Percentiles rank a stretch among this genome's conserved stretches.
phyloP scores from a whole-genome alignment of 1,140 invertebrate species.

The Linepithema humile region DNA sequence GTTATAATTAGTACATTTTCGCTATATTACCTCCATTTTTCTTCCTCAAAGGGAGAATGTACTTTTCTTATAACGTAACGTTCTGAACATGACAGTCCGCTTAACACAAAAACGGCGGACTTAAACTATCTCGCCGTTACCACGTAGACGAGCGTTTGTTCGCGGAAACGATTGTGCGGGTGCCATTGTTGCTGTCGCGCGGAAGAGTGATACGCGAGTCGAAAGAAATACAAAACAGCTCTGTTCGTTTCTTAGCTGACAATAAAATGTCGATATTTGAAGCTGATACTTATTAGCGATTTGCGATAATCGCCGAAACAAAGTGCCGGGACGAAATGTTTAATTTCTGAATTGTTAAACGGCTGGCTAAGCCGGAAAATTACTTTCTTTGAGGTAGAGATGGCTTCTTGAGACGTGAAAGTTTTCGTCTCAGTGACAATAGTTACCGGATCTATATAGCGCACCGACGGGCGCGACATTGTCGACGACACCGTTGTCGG shows the following conservation, averaged over 20 bases:
- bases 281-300: conserved; percentile 16
- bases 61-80: conserved; percentile 10
- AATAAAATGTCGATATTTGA: not conserved
- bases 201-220: not conserved
- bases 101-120: conserved; percentile 1
- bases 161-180: not conserved
- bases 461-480: not conserved
- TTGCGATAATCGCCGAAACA: conserved; percentile 26
- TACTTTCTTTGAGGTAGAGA: conserved; percentile 63
- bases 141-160: not conserved
- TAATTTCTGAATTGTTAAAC: conserved; percentile 42
- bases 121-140: conserved; percentile 9
- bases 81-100: conserved; percentile 22
- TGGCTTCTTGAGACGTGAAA: conserved; percentile 23
- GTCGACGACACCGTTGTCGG: not conserved
- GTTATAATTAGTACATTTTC: not conserved
- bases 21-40: conserved; percentile 3
- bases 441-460: conserved; percentile 8
- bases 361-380: conserved; percentile 63
- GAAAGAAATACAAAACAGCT: not conserved
- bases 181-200: conserved; percentile 3
- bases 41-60: not conserved
- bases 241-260: not conserved
- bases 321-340: not conserved
- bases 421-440: conserved; percentile 38